Base-by-base conservation (phyloP, 2,113 vertebrate species). In the Corynorhinus townsendii region DNA sequence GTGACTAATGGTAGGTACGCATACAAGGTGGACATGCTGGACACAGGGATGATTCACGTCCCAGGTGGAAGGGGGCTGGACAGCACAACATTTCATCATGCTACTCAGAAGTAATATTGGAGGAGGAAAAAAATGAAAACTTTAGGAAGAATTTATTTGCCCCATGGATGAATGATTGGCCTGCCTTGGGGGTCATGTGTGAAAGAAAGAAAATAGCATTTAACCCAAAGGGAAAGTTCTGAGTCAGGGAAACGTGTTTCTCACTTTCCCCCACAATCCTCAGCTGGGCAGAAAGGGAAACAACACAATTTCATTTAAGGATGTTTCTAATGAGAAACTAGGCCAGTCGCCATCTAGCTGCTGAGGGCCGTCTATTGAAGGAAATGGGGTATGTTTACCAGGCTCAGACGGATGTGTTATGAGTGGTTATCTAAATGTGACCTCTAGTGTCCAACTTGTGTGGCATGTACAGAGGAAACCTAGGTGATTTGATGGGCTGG, bases 391-490 rank as follows among this genome's bases (percentile, higher is more conserved):
- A 0, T 24, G 77, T 86, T 75, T 56, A 45, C 20, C 47, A 68
- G 59, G 40, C 40, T 49, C 30, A 17, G 15, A 49, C 12, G 64
- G 16, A 76, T 54, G 62, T 77, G 11, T 35, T 86, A 87, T 86
- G 81, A 97, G 97, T 92, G 90, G 86, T 98, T 97, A 98, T 98
- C 97, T 98, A 95, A 97, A 98, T 94, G 76, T 98, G 98, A 98
- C 97, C 97, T 79, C 97, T 98, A 97, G 97, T 97, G 98, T 98
- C 97, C 97, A 98, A 95, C 35, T 96, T 91, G 91, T 30, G 85
- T 66, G 95, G 24, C 69, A 96, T 72, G 97, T 85, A 80, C 72
- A 89, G 56, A 85, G 47, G 81, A 71, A 96, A 95, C 52, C 45
- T 40, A n/a, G 2, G 69, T 40, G 8, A 66, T 8, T 59, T 14